Percentiles rank a stretch among this genome's conserved stretches.
phyloP scores from a whole-genome alignment of 2,888 invertebrate genomes.

The Onchidella celtica region DNA sequence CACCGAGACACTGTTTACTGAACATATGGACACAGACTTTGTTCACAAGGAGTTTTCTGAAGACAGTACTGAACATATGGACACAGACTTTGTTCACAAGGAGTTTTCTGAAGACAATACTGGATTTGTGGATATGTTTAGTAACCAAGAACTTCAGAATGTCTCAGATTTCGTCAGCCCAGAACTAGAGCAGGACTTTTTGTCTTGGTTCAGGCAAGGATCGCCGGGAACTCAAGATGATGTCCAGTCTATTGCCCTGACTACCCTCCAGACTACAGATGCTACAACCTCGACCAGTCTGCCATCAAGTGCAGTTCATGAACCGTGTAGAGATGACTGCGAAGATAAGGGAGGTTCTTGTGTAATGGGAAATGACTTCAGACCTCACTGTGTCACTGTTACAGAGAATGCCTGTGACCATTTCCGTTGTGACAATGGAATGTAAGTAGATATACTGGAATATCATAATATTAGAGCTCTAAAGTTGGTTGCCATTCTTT shows the following conservation, averaged over 20 bases:
- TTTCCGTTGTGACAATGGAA: conserved; percentile 28
- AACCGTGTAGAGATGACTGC: conserved; percentile 29
- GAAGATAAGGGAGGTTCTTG: conserved; percentile 10
- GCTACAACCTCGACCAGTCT: neutral
- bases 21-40: too few relatives aligned
- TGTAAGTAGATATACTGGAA: conserved; percentile 36
- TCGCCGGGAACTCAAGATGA: neutral
- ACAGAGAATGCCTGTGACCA: conserved; percentile 28
- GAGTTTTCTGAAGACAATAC: too few relatives aligned
- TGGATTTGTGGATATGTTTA: too few relatives aligned
- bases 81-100: too few relatives aligned
- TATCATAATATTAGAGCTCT: too few relatives aligned
- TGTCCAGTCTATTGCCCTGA: too few relatives aligned
- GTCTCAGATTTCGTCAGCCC: neutral
- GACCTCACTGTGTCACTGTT: conserved; percentile 23
- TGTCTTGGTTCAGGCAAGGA: neutral
- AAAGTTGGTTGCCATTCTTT: too few relatives aligned
- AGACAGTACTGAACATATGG: too few relatives aligned
- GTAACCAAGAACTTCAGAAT: too few relatives aligned
- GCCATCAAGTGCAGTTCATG: neutral
- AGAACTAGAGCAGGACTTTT: neutral
- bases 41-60: too few relatives aligned
- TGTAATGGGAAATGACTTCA: conserved; percentile 42
- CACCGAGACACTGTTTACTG: too few relatives aligned
- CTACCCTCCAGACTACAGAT: neutral